Percentiles rank a stretch among this genome's conserved stretches.
Conservation (phyloP, 2,113 vertebrate genomes). For the Coptodon rendalli region DNA sequence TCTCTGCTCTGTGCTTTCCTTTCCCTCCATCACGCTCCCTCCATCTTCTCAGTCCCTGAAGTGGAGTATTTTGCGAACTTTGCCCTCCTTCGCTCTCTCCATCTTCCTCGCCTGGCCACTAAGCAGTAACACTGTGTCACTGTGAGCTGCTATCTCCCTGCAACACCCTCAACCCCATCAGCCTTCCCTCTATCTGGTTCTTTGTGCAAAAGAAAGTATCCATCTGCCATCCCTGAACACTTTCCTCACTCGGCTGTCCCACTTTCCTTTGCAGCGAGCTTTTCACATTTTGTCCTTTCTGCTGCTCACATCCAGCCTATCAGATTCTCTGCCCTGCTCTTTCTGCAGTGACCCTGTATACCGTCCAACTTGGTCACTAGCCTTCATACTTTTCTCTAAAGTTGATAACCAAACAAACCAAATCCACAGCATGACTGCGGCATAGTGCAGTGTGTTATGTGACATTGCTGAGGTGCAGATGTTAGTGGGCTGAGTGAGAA, state of each 20-base stretch:
- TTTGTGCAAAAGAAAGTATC: conserved; percentile 18
- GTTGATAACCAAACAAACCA: background rate
- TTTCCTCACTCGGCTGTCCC: conserved; percentile 24
- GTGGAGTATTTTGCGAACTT: conserved; percentile 37
- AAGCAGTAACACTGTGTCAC: background rate
- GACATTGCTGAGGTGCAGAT: background rate
- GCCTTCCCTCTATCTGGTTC: background rate
- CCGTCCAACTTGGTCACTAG: background rate
- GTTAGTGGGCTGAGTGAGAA: background rate
- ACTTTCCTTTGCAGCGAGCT: conserved; percentile 2
- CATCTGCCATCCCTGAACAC: conserved; percentile 18
- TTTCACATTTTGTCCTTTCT: conserved; percentile 10
- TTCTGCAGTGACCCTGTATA: background rate
- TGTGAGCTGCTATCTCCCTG: conserved; percentile 4
- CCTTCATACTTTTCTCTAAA: background rate
- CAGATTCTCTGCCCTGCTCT: background rate
- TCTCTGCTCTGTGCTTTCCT: conserved; percentile 43
- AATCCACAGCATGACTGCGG: background rate
- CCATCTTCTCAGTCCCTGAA: background rate
- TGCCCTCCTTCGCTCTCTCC: conserved; percentile 27
- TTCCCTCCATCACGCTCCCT: conserved; percentile 8
- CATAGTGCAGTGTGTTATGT: background rate
- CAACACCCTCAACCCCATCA: background rate
- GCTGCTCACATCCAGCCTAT: background rate
- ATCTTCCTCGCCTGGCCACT: conserved; percentile 7